phyloP scores from a whole-genome alignment of 2,888 invertebrate genomes.

The Caenorhabditis becei region DNA sequence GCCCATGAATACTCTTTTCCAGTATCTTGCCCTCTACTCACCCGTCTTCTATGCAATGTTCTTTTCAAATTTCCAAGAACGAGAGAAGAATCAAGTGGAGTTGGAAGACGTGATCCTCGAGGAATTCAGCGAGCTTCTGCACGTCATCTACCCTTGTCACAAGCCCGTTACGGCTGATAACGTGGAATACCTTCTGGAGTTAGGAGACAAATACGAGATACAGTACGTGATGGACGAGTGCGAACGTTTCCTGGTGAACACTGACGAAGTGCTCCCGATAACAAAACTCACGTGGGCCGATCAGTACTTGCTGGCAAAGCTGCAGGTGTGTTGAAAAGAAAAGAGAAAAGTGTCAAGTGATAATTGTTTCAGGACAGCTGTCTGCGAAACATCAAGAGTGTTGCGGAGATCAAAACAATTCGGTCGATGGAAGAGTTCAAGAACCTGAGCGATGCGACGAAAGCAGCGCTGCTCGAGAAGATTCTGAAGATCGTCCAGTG shows the following conservation, averaged over 20 bases:
- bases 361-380: constrained; percentile 72
- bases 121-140: constrained; percentile 82
- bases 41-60: constrained; percentile 80
- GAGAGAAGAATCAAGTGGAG: constrained; percentile 75
- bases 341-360: background rate
- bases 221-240: constrained; percentile 82
- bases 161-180: constrained; percentile 82
- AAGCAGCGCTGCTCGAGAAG: constrained; percentile 79
- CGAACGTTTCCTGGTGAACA: constrained; percentile 82
- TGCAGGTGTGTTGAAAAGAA: constrained; percentile 69
- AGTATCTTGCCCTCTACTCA: constrained; percentile 80
- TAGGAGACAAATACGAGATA: constrained; percentile 83
- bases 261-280: constrained; percentile 79
- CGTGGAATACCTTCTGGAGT: constrained; percentile 82
- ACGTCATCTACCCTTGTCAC: constrained; percentile 83
- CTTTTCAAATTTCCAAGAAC: constrained; percentile 76
- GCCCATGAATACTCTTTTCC: too few relatives aligned
- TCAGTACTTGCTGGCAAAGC: constrained; percentile 77
- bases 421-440: constrained; percentile 77
- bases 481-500: constrained; percentile 68
- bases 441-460: constrained; percentile 77
- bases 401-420: constrained; percentile 72
- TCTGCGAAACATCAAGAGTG: constrained; percentile 74
- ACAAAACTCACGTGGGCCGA: constrained; percentile 80
- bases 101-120: constrained; percentile 74